Evolutionary conservation across 2,888 invertebrate genomes (phyloP).

Genomic region (Aspidiotus rigidus): DNA sequence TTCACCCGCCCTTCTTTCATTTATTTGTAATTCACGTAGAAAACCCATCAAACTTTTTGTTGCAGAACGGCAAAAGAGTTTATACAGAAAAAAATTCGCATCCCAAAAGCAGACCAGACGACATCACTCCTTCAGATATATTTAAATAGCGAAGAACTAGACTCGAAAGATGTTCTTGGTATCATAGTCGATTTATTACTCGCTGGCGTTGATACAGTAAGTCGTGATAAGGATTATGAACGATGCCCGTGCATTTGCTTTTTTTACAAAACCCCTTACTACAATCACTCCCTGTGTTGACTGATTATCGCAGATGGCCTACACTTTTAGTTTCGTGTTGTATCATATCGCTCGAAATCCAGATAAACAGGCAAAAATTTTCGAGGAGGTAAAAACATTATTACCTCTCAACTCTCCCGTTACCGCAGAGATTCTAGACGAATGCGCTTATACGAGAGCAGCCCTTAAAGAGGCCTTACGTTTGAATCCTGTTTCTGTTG

Average conservation of each 20-base stretch:
- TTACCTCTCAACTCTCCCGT: constrained; percentile 47
- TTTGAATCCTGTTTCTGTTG: constrained; percentile 72
- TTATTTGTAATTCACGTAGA: too few species aligned
- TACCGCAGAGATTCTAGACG: constrained; percentile 51
- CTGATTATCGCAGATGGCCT: constrained; percentile 56
- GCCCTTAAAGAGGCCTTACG: constrained; percentile 76
- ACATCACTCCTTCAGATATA: constrained; percentile 56
- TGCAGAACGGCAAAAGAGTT: constrained; percentile 18
- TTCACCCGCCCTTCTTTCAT: too few species aligned
- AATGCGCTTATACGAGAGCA: constrained; percentile 64
- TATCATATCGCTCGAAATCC: constrained; percentile 68
- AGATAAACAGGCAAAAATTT: constrained; percentile 57
- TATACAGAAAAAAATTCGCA: constrained; percentile 12
- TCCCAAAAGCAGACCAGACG: neutral
- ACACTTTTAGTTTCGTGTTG: constrained; percentile 63
- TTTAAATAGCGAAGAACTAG: constrained; percentile 57
- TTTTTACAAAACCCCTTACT: neutral
- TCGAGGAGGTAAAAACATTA: constrained; percentile 53
- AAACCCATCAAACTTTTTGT: neutral
- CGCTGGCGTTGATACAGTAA: constrained; percentile 78
- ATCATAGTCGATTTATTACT: constrained; percentile 74
- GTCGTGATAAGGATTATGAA: neutral
- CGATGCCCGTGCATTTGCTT: neutral
- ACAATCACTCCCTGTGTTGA: constrained; percentile 13
- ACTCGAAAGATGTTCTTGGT: constrained; percentile 69